A percentile compares a stretch with the other conserved stretches of the same genome.
Conservation (phyloP, 1,140 invertebrate genomes). For the Drosophila bipectinata region DNA sequence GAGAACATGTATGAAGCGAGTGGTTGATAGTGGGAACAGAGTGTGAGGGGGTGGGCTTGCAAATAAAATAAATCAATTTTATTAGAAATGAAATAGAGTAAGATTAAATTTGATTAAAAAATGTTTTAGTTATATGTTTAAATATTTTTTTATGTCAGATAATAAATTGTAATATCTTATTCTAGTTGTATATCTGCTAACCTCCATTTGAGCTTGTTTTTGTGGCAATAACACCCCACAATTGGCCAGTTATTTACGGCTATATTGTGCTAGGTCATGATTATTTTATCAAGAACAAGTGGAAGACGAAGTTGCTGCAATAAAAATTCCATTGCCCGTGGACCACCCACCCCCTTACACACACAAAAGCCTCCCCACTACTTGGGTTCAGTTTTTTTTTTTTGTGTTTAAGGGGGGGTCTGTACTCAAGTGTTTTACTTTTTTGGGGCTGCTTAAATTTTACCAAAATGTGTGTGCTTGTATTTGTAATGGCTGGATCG, state of each 20-base stretch:
- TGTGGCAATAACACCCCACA: not conserved
- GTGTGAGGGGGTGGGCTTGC: not conserved
- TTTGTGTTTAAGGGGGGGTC: not conserved
- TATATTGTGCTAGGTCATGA: constrained; percentile 68
- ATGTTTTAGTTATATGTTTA: not conserved
- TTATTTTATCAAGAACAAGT: constrained; percentile 66
- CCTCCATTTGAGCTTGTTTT: not conserved
- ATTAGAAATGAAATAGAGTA: too few relatives aligned
- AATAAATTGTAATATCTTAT: not conserved
- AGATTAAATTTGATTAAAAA: not conserved
- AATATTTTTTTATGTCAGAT: not conserved
- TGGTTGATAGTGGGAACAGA: not conserved
- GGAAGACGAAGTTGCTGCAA: constrained; percentile 25
- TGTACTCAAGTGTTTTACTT: constrained; percentile 65
- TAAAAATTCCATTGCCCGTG: constrained; percentile 50
- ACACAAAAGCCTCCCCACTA: constrained; percentile 2
- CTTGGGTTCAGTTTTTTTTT: not conserved
- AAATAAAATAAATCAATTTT: not conserved
- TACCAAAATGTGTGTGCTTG: constrained; percentile 6
- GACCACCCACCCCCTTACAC: constrained; percentile 9
- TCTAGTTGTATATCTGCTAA: not conserved
- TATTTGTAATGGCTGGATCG: constrained; percentile 26
- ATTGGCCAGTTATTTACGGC: constrained; percentile 51
- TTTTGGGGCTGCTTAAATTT: constrained; percentile 61
- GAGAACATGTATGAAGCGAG: not conserved